phyloP scores from a whole-genome alignment of 2,888 invertebrate species.

The Liposcelis brunnea region DNA sequence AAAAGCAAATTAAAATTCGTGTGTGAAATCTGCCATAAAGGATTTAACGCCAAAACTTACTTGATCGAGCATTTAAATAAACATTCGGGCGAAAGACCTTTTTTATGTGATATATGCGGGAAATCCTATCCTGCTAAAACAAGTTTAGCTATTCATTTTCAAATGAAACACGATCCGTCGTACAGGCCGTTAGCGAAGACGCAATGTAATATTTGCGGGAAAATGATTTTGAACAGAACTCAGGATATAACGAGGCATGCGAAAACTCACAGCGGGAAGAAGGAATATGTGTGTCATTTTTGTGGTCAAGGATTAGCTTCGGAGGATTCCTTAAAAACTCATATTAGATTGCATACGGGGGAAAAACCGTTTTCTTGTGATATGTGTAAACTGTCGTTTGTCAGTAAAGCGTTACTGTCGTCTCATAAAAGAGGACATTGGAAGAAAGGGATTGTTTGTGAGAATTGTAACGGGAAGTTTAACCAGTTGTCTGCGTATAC shows the following conservation, averaged over 20 bases:
- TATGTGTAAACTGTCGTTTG: slow-evolving; percentile 12
- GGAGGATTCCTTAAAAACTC: neutral
- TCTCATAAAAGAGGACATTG: neutral
- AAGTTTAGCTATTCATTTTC: neutral
- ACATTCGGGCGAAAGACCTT: slow-evolving; percentile 15
- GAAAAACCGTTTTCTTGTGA: slow-evolving; percentile 14
- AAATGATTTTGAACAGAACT: slow-evolving; percentile 13
- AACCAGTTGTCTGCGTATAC: neutral
- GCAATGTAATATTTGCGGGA: slow-evolving; percentile 1
- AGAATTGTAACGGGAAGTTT: neutral
- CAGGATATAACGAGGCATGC: slow-evolving; percentile 15
- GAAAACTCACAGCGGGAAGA: slow-evolving; percentile 13
- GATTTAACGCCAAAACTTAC: slow-evolving; percentile 14
- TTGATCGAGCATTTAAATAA: slow-evolving; percentile 14
- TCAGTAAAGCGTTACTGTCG: neutral
- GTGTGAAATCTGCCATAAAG: slow-evolving; percentile 15
- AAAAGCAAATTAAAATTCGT: slow-evolving; percentile 5
- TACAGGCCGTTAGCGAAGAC: too few relatives aligned
- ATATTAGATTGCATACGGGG: slow-evolving; percentile 10
- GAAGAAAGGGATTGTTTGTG: neutral
- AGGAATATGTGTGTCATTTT: neutral
- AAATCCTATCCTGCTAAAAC: slow-evolving; percentile 9
- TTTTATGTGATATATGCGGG: slow-evolving; percentile 15
- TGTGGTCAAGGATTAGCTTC: neutral
- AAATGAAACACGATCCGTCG: neutral